Evolutionary conservation across 2,888 invertebrate species (phyloP), one percentile per base, ranked within the genome.

Genomic region (Polyploca ridens): DNA sequence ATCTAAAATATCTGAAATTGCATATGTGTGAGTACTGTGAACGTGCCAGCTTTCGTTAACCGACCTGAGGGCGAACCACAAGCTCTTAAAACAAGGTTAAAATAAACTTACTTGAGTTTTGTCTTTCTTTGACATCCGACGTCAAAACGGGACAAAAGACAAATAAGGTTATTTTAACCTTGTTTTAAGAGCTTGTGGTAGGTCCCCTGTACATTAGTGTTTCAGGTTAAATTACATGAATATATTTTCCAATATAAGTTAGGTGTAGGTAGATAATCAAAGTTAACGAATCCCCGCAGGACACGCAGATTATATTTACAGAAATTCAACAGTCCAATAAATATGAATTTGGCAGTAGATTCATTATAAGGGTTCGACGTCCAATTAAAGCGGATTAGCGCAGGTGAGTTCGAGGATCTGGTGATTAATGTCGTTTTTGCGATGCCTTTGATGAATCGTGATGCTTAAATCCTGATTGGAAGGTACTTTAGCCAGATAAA

Each of bases 311-410:
- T 54, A 54, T 54, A 19, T 54, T 54, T 59, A 8, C n/a, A 35
- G 66, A 74, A 65, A 64, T 71, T 65, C 58, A 69, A 71, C 73
- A 70, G 64, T 68, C 59, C 69, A 70, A 75, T 73, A 73, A 71
- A 69, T 66, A 66, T 41, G 59, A 64, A 69, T 70, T 78, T 63
- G 65, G 64, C 59, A 68, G 64, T 54, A 33, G 54, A 54, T 54
- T 54, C 54, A 54, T 54, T 63, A 60, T 64, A 70, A 70, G 71
- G 69, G 67, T 62, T 63, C 57, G 65, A 62, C 64, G 67, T 70
- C 76, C 75, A 78, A 77, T 78, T 76, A 77, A 62, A 68, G 63
- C 63, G 67, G 71, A 79, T 79, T 79, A 78, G 64, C 67, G 58
- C 67, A 63, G 66, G 69, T 63, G 68, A 69, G 66, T 65, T 69